Evolutionary conservation across 2,888 invertebrate genomes (phyloP), one percentile per base, ranked within the genome.

Genomic region (Apoda limacodes): DNA sequence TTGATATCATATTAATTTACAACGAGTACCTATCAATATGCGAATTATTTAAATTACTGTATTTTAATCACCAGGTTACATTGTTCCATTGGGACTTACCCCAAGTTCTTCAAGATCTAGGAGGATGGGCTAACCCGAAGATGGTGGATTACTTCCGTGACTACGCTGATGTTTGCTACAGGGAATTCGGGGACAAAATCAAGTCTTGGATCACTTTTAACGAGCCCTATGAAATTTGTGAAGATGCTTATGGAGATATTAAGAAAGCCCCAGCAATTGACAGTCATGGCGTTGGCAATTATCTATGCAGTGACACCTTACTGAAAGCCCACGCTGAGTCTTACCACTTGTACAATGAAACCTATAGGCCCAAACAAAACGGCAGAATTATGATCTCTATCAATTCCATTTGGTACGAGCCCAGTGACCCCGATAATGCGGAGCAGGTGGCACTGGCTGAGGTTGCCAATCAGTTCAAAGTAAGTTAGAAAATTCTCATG

Each of bases 131-230:
- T 1, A 84, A 83, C 46, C 78, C 82, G 1, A 64, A 64, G 37
- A 72, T 83, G 62, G 55, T 76, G 13, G 75, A 83, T 30, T 83
- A 81, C 50, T 83, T 83, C 67, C 71, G 64, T 14, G 84, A 85
- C 42, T 86, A 84, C 45, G 66, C 85, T 3, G 69, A 76, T 32
- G 28, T 85, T 2, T 78, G 83, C 54, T 85, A 78, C 54, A 65
- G 65, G 36, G 63, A 75, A 34, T 85, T 84, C 42, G 85, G 85
- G 15, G 78, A 75, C 43, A 72, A 70, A 49, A 83, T 86, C 27
- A 85, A 86, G 45, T 74, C 75, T 4, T 90, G 89, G 88, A 83
- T 88, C 25, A 89, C 90, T 0, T 74, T 89, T 42, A 90, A 90
- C 50, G 88, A 88, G 48, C 88, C 88, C 0, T 80, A 72, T 33